Evolutionary conservation across 30 jellyfish, hydroid and myxozoan genomes (phyloP), one percentile per base, ranked within the genome.

Genomic region (Haliclystus octoradiatus): DNA sequence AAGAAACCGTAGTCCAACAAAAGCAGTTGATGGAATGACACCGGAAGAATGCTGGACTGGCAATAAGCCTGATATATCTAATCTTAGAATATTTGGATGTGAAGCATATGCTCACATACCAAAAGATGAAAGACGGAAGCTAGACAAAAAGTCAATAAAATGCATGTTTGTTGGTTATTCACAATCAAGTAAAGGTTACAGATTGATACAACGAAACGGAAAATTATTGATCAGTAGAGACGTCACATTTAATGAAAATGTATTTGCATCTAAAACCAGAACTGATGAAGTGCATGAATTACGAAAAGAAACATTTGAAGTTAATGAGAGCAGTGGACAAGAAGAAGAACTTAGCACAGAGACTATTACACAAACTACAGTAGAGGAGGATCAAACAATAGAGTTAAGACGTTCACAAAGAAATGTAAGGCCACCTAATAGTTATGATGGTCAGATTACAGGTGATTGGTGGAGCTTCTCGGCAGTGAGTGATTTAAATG

Each of bases 111-210:
- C 63, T 27, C 73, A 35, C 34, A 49, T 22, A 57, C 66, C 75
- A 28, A 57, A 60, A 24, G 49, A 60, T 28, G 51, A 66, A 31
- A 73, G 79, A 26, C 65, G 46, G 31, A 76, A 76, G 52, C 34
- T 76, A 22, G 88, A 76, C 26, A 67, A 27, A 28, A 76, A 66
- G 67, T 65, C 88, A 5, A 40, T 35, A 4, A 65, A 49, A 66
- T 30, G 68, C 28, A 57, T 50, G 32, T 65, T 76, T 66, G 80
- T 76, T 64, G 88, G 88, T 3, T 76, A 76, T 66, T 73, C 79
- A 23, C 68, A 0, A 28, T 72, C 79, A n/a, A 66, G 70, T 57
- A 76, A 76, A 40, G 88, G 88, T 3, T 76, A 66, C 57, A 76
- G 60, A 31, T 68, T 66, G 2, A 26, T 52, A 49, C 19, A 2